Base-by-base conservation (phyloP, 2,888 invertebrate species). In the Pandemis heparana region DNA sequence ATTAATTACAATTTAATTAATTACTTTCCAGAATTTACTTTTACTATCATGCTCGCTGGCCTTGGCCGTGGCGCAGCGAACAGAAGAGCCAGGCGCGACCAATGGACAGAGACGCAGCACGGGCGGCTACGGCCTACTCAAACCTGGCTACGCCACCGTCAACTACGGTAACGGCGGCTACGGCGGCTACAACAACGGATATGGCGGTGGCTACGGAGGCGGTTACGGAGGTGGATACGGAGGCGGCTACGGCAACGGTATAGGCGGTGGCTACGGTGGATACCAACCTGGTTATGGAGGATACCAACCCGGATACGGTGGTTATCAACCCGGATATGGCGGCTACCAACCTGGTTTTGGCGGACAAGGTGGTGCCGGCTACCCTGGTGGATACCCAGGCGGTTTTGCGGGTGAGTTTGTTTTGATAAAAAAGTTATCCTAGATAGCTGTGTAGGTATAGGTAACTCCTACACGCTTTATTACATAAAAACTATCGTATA, bases 111-210 rank as follows among this genome's bases (percentile, higher is more conserved):
- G 86, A 32, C 81, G 89, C 18, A 89, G 82, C 75, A 77, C 80
- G 0, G 90, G 91, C 48, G 91, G 92, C 8, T 93, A 93, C 67
- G 92, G 92, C 1, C 78, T 92, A 8, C 79, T 89, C 14, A 85
- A 82, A 78, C 90, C 89, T 2, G 86, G 88, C 0, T 85, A 86
- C 70, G 78, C 80, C 48, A 75, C 77, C 67, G 79, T 85, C 41
- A 81, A 82, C 75, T 79, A 77, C 68, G 80, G 80, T 23, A 62
- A 71, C 65, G 77, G 75, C 1, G 80, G 62, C 10, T 77, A 80
- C 72, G 70, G 66, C 59, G 79, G 80, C 14, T 80, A 80, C 46
- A 76, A 74, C 3, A n/a, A n/a, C 18, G 82, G 83, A 48, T 67
- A 51, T 12, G 51, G 48, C 5, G 61, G 66, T 10, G 80, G 84